Evolutionary conservation across 2,113 vertebrate genomes (phyloP), one percentile per base, ranked within the genome.

Genomic region (Gasterosteus nipponicus): DNA sequence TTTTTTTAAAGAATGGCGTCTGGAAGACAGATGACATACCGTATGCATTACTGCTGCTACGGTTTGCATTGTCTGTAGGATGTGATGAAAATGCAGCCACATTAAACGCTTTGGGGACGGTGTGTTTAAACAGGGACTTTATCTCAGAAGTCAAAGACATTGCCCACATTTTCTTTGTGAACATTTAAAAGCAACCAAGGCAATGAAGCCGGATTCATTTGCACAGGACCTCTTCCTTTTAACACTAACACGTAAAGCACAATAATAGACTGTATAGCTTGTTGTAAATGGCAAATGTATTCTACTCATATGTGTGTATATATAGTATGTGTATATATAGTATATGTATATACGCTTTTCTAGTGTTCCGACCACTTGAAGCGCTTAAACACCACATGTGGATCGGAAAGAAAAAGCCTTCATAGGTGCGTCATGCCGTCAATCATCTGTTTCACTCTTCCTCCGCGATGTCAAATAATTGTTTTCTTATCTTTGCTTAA

Each of bases 381-480:
- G 33, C 33, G 33, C 33, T 33, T 33, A 33, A 33, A 33, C 35
- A 38, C 35, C 6, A 1, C 35, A 38, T 38, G 35, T 38, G 35
- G 33, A 58, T 10, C 5, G 10, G 54, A 65, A 63, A 46, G 26
- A 61, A 54, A 54, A 8, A 18, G 7, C 16, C 11, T 31, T 47
- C 29, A 9, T 41, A 31, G 38, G 70, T 75, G 69, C 75, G 29
- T 86, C 71, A 75, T 68, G 72, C 56, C 82, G 78, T 86, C 79
- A 73, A 66, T 89, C 78, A 87, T 70, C 62, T 51, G 4, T 42
- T 83, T 79, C 46, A 18, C 39, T 66, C 31, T 44, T 73, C 65
- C 63, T 58, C 85, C 60, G 78, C 60, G 29, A 68, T 70, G 57
- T 83, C 80, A 87, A 81, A 85, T 76, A 81, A 83, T 26, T 26